Percentiles rank a stretch among this genome's conserved stretches.
Evolutionary conservation across 2,113 vertebrate species (phyloP).

Genomic region (Stictonetta naevosa): DNA sequence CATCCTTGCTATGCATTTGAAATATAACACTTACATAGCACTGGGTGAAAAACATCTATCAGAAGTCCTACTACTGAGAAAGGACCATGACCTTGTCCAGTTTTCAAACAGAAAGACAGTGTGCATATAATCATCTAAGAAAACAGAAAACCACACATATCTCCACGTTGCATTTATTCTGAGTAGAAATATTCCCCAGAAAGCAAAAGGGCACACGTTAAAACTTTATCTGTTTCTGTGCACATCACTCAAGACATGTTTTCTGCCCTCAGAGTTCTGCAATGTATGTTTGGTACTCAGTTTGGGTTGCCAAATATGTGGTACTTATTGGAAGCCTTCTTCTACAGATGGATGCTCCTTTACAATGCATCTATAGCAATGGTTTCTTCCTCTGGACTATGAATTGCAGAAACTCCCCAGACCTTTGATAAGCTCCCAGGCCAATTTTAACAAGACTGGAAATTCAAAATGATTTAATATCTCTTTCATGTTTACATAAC

Average conservation of each 20-base stretch:
- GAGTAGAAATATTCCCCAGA: background rate
- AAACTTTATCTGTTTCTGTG: background rate
- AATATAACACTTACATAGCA: background rate
- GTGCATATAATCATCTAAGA: background rate
- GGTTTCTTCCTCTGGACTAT: conserved; percentile 24
- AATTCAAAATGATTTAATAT: conserved; percentile 53
- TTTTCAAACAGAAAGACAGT: background rate
- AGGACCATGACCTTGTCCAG: background rate
- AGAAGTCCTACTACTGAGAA: background rate
- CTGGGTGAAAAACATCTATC: background rate
- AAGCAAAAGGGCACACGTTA: background rate
- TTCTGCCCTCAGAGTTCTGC: background rate
- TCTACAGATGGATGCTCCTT: background rate
- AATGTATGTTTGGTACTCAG: background rate
- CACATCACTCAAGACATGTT: background rate
- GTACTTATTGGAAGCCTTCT: background rate
- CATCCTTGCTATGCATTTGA: background rate
- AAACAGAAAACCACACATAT: background rate
- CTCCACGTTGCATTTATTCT: background rate
- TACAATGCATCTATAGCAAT: background rate
- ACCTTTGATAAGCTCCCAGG: conserved; percentile 37
- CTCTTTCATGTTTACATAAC: conserved; percentile 58
- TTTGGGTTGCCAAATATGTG: background rate
- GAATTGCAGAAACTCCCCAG: conserved; percentile 20
- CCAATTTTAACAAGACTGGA: conserved; percentile 48